Base-by-base conservation (phyloP, 2,888 invertebrate species). In the Anagyrus pseudococci region DNA sequence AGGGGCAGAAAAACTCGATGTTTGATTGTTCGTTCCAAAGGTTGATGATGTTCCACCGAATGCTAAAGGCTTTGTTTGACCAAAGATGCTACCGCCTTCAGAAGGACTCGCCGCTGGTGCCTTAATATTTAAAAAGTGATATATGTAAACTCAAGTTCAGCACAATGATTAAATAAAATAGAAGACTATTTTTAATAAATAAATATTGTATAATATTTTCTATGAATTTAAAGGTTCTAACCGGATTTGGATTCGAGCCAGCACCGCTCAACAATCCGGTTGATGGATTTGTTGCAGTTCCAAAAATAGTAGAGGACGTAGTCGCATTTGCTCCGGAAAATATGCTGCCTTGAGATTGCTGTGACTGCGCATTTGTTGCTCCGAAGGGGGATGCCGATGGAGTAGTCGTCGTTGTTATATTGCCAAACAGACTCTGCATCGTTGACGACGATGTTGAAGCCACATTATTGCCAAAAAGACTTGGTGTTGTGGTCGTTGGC, bases 31-130 rank as follows among this genome's bases (percentile, higher is more conserved):
- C 4, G 58, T 29, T 15, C 61, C 58, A 20, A 68, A 67, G 0
- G 64, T 17, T 29, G 61, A 37, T 0, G 62, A 13, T 2, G 64
- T 8, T 37, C 33, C 33, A 8, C 33, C 6, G n/a, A n/a, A n/a
- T n/a, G n/a, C n/a, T 1, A 64, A 47, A 6, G 67, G 13, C 37
- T 71, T 71, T 0, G 68, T n/a, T 44, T 72, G 70, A 8, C 67
- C 71, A 26, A 67, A 67, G 6, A 67, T 60, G 17, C 33, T 58
- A 2, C 54, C 23, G n/a, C 19, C 60, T 1, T 58, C 59, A 13
- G 58, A 10, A 10, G 56, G n/a, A 7, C 23, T 29, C 7, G 49
- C 19, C 6, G 26, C 10, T 1, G 29, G 4, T 29, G n/a, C 49
- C 49, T 49, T 10, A 2, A 47, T 2, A 37, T 37, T n/a, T n/a